Evolutionary conservation across 2,797 vertebrate genomes (phyloP).

Genomic region (Poeciliopsis paucimaculata): DNA sequence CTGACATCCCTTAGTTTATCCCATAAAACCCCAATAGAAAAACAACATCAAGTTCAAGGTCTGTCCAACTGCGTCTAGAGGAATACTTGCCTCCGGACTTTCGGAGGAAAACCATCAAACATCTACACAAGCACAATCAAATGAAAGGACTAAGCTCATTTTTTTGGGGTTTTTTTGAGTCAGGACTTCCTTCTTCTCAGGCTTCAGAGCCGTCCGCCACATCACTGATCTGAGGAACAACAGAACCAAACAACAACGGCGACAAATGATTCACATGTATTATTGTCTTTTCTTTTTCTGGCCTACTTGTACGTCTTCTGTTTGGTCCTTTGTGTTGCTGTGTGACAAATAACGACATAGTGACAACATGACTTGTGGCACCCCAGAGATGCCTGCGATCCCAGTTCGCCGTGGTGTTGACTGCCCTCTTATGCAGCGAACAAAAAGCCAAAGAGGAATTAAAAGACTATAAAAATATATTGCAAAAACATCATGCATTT

Average conservation of each 20-base stretch:
- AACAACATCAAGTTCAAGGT: neutral
- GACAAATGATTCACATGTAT: neutral
- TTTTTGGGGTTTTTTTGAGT: no score
- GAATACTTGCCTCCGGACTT: neutral
- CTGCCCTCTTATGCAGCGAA: conserved; percentile 5
- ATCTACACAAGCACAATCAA: neutral
- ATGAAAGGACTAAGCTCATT: neutral
- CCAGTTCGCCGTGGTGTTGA: neutral
- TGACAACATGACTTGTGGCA: conserved; percentile 14
- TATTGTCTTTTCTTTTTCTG: neutral
- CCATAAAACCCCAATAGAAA: neutral
- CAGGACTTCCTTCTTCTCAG: neutral
- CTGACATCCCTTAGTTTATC: neutral
- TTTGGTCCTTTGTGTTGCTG: conserved; percentile 1
- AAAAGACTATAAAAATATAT: neutral
- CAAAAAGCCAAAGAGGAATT: neutral
- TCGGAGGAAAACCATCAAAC: neutral
- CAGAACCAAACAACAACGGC: neutral
- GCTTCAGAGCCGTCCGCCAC: neutral
- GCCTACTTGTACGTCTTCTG: neutral
- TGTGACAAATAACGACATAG: conserved; percentile 28
- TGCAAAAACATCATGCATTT: conserved; percentile 8
- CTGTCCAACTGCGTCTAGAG: neutral
- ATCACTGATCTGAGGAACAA: neutral
- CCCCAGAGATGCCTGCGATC: conserved; percentile 9